Evolutionary conservation across 2,113 vertebrate genomes (phyloP).

Genomic region (Muntiacus muntjak): DNA sequence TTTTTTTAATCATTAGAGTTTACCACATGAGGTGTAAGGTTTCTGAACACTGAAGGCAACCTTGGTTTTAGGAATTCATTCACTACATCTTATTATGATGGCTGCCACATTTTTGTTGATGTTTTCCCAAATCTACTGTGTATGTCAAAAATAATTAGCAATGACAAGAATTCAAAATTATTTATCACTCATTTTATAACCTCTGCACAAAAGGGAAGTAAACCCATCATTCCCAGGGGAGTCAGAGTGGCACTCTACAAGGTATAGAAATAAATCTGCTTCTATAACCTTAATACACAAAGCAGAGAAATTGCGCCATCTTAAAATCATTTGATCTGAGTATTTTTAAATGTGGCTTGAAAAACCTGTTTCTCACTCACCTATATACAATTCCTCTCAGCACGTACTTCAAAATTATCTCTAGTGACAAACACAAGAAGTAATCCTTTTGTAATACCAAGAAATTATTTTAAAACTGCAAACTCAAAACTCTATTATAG

Average conservation of each 20-base stretch:
- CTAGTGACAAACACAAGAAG: background rate
- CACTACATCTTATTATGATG: conserved; percentile 51
- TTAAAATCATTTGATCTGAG: conserved; percentile 33
- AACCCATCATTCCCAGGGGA: conserved; percentile 68
- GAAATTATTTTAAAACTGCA: background rate
- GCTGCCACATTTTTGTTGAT: conserved; percentile 57
- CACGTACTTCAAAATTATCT: background rate
- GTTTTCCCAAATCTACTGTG: conserved; percentile 60
- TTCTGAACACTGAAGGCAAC: conserved; percentile 49
- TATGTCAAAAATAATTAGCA: conserved; percentile 79
- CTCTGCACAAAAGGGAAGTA: conserved; percentile 75
- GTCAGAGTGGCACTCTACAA: conserved; percentile 40
- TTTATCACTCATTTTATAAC: conserved; percentile 80
- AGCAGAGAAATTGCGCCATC: conserved; percentile 37
- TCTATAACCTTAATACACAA: conserved; percentile 67
- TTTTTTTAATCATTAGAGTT: background rate
- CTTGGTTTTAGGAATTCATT: conserved; percentile 56
- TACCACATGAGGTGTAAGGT: conserved; percentile 9
- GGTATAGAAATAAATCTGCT: conserved; percentile 73
- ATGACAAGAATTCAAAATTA: conserved; percentile 77
- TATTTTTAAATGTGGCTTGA: conserved; percentile 36
- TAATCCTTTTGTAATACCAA: background rate
- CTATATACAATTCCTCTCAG: background rate
- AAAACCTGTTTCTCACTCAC: conserved; percentile 25
- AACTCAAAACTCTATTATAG: background rate